A percentile compares a stretch with the other conserved stretches of the same genome.
These are phyloP conservation scores for Netta rufina DNA, from an alignment of 2,797 vertebrate genomes.

Conservation along the genomic window DNA sequence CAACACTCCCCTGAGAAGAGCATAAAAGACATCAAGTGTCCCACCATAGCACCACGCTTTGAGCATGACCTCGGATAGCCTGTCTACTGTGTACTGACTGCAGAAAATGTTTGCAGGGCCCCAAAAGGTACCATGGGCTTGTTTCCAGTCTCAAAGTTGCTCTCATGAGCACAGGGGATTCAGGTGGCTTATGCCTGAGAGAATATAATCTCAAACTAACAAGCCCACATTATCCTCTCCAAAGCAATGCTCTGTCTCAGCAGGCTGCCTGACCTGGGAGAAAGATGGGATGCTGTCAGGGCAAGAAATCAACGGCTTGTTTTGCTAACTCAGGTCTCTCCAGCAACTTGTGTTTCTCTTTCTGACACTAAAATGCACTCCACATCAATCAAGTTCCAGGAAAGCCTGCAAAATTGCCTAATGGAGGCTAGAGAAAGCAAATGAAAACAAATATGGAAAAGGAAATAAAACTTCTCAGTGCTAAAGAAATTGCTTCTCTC, in stretches of 20 bases:
- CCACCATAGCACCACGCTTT: not conserved
- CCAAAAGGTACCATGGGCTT: not conserved
- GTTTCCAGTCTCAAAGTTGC: not conserved
- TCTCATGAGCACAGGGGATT: not conserved
- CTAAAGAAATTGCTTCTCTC: not conserved
- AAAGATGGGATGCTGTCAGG: not conserved
- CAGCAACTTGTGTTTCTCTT: not conserved
- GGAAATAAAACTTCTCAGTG: not conserved
- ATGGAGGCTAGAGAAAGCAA: not conserved
- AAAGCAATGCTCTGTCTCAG: not conserved
- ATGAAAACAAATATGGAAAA: constrained; percentile 17
- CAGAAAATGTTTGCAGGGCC: not conserved
- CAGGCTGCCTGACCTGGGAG: not conserved
- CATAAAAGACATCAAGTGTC: not conserved
- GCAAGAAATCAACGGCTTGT: not conserved
- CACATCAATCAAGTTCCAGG: not conserved
- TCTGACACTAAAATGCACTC: not conserved
- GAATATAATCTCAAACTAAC: not conserved
- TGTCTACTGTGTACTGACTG: not conserved
- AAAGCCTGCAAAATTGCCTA: not conserved
- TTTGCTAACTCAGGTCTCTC: not conserved
- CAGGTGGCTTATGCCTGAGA: not conserved
- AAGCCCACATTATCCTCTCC: not conserved
- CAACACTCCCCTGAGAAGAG: rapidly evolving
- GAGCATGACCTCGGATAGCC: not conserved